Percentiles rank a stretch among this genome's conserved stretches.
Evolutionary conservation across 37 sponge, comb jelly and placozoan species (phyloP).

Genomic region (Axinella damicornis): DNA sequence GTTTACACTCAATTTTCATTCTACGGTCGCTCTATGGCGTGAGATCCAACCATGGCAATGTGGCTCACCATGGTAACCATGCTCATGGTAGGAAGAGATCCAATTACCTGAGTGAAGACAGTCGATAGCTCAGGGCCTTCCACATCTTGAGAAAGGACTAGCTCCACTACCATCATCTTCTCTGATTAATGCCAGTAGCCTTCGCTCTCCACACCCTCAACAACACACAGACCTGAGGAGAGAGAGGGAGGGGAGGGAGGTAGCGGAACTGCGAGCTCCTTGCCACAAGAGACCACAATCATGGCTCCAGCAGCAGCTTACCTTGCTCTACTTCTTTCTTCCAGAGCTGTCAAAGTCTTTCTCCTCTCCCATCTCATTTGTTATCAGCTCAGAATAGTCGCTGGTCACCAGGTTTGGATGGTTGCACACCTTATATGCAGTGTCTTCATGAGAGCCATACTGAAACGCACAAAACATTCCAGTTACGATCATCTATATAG

Average conservation of each 20-base stretch:
- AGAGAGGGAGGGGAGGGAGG: neutral
- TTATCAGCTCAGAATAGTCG: constrained; percentile 36
- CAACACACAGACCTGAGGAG: neutral
- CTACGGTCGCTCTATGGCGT: too few relatives aligned
- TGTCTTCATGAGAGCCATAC: constrained; percentile 83
- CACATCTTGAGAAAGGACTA: constrained; percentile 89
- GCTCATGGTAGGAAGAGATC: too few relatives aligned
- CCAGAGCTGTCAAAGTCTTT: neutral
- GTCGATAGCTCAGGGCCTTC: constrained; percentile 79
- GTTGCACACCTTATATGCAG: constrained; percentile 96
- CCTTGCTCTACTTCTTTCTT: constrained; percentile 15
- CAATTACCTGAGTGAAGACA: constrained; percentile 94
- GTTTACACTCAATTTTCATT: too few relatives aligned
- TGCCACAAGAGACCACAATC: too few relatives aligned
- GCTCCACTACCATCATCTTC: constrained; percentile 93
- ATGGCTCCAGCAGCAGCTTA: neutral
- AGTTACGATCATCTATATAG: too few relatives aligned
- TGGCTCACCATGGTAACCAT: too few relatives aligned
- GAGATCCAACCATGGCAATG: too few relatives aligned
- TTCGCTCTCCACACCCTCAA: constrained; percentile 23
- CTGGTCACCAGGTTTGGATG: constrained; percentile 92
- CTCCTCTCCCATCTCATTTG: constrained; percentile 3
- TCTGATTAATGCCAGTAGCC: constrained; percentile 89
- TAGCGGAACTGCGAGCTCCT: too few relatives aligned
- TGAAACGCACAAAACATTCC: too few relatives aligned